These are phyloP conservation scores for Lasius fuliginosus DNA, from an alignment of 2,888 invertebrate genomes.

Conservation along the genomic window DNA sequence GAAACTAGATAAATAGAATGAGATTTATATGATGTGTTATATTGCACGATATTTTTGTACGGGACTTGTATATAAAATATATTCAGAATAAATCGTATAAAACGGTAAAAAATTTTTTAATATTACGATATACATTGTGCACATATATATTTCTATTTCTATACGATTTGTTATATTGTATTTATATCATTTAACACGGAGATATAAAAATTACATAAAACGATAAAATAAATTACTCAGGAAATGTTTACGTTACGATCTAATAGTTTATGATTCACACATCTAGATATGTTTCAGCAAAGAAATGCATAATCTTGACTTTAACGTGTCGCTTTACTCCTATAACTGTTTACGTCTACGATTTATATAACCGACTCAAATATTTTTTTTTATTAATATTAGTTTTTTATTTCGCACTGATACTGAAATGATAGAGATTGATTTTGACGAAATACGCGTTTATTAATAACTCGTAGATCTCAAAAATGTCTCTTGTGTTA, in stretches of 20 bases:
- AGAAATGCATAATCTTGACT: background rate
- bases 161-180: background rate
- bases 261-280: background rate
- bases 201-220: background rate
- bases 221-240: constrained; percentile 7
- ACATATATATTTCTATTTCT: no score
- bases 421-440: background rate
- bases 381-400: background rate
- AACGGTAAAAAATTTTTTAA: background rate
- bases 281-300: background rate
- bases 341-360: no score
- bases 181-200: background rate
- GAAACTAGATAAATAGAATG: constrained; percentile 7
- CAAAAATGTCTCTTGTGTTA: background rate
- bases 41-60: background rate
- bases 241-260: background rate
- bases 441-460: background rate
- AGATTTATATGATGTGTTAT: background rate
- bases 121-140: background rate
- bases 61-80: background rate
- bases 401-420: background rate
- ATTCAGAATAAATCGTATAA: background rate
- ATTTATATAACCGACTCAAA: background rate
- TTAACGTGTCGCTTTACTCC: background rate
- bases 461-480: background rate